phyloP scores from a whole-genome alignment of 2,113 vertebrate genomes.

The Psittacara wagleri region DNA sequence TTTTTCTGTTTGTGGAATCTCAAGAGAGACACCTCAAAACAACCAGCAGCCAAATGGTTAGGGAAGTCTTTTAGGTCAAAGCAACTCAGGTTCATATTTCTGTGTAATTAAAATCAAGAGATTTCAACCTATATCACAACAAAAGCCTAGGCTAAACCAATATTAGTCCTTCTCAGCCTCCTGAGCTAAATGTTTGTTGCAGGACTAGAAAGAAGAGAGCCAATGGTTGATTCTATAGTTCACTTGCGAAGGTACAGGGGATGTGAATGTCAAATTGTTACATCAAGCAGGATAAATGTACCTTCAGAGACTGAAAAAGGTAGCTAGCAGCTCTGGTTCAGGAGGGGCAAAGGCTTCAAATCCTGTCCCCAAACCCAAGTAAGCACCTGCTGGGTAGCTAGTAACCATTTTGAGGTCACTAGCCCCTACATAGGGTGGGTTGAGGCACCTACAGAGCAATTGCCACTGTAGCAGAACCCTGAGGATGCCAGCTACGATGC shows the following conservation, averaged over 20 bases:
- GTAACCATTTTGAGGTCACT: background rate
- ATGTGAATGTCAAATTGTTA: background rate
- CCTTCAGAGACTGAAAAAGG: background rate
- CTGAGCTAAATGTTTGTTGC: background rate
- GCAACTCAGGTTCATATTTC: background rate
- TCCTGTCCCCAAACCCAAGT: background rate
- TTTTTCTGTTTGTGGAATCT: background rate
- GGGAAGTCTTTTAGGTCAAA: background rate
- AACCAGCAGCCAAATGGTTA: background rate
- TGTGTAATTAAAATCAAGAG: background rate
- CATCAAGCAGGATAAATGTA: background rate
- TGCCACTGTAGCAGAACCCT: background rate
- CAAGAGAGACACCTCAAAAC: background rate
- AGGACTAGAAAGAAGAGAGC: background rate
- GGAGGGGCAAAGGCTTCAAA: background rate
- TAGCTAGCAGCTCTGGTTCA: background rate
- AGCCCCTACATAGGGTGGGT: background rate
- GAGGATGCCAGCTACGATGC: background rate
- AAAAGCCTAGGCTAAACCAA: background rate
- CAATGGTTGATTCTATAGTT: background rate
- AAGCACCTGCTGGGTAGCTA: background rate
- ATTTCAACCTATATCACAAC: background rate
- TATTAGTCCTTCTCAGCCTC: background rate
- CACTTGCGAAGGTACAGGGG: background rate
- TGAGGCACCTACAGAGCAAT: background rate